These are phyloP conservation scores for Eptatretus burgeri DNA, from an alignment of 2,113 vertebrate species.

Conservation along the genomic window DNA sequence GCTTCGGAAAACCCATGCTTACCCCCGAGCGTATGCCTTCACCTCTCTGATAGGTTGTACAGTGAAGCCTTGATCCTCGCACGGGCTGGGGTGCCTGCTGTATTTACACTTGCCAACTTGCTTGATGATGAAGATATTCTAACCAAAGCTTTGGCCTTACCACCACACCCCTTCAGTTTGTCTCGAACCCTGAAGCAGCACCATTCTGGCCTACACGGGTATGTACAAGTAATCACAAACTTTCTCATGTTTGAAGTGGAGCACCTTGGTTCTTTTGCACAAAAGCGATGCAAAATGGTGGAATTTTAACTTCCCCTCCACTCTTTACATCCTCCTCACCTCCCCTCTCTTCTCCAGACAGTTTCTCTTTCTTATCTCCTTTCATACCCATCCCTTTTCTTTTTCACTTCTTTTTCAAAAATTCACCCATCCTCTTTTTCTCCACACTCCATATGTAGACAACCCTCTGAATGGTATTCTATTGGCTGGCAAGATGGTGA, in stretches of 20 bases:
- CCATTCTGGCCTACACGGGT: neutral
- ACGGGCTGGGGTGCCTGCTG: conserved; percentile 31
- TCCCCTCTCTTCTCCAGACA: too few relatives aligned
- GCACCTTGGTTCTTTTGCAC: neutral
- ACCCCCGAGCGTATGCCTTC: conserved; percentile 34
- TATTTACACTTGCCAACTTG: conserved; percentile 44
- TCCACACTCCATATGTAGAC: too few relatives aligned
- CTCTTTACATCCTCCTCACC: neutral
- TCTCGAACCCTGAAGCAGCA: neutral
- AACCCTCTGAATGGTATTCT: too few relatives aligned
- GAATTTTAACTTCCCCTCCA: neutral
- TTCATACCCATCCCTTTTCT: too few relatives aligned
- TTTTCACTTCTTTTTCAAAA: too few relatives aligned
- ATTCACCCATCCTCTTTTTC: too few relatives aligned
- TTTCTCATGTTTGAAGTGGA: neutral
- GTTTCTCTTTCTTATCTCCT: too few relatives aligned
- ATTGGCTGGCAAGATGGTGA: too few relatives aligned
- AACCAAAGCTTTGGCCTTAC: conserved; percentile 52
- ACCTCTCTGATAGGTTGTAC: conserved; percentile 47
- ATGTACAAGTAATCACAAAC: neutral
- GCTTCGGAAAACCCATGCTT: conserved; percentile 46
- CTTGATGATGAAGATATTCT: conserved; percentile 40
- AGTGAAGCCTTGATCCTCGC: conserved; percentile 38
- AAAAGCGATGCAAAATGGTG: neutral
- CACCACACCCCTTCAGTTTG: conserved; percentile 18